Conservation (phyloP, 2,888 invertebrate species). For the Lochmaea crataegi region DNA sequence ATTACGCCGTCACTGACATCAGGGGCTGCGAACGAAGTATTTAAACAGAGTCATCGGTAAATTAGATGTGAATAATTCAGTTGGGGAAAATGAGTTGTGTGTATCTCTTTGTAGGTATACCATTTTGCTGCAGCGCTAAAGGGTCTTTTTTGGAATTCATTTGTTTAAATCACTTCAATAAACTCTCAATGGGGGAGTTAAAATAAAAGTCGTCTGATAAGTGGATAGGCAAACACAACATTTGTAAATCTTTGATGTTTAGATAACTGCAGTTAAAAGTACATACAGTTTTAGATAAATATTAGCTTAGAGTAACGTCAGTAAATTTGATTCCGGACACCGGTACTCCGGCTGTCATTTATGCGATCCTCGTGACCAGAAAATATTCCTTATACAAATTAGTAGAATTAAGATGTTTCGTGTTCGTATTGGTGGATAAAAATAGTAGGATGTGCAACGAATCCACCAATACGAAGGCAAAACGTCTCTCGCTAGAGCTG, state of each 20-base stretch:
- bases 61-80: conserved; percentile 41
- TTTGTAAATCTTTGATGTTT: background rate
- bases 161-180: conserved; percentile 28
- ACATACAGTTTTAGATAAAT: too few species aligned
- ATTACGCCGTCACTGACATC: conserved; percentile 9
- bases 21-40: conserved; percentile 27
- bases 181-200: conserved; percentile 13
- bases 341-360: too few species aligned
- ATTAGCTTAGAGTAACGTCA: too few species aligned
- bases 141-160: conserved; percentile 24
- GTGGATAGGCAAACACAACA: background rate
- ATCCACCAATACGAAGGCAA: too few species aligned
- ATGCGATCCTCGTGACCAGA: too few species aligned
- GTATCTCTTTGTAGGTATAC: conserved; percentile 27
- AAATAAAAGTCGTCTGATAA: conserved; percentile 8
- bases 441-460: too few species aligned
- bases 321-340: too few species aligned
- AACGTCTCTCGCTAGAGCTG: too few species aligned
- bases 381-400: too few species aligned
- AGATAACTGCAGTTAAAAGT: background rate
- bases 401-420: too few species aligned
- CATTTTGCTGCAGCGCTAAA: background rate
- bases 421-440: too few species aligned
- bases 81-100: conserved; percentile 36
- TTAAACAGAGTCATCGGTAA: conserved; percentile 39